Conservation (phyloP, 2,797 vertebrate genomes). For the Manis crassicaudata region DNA sequence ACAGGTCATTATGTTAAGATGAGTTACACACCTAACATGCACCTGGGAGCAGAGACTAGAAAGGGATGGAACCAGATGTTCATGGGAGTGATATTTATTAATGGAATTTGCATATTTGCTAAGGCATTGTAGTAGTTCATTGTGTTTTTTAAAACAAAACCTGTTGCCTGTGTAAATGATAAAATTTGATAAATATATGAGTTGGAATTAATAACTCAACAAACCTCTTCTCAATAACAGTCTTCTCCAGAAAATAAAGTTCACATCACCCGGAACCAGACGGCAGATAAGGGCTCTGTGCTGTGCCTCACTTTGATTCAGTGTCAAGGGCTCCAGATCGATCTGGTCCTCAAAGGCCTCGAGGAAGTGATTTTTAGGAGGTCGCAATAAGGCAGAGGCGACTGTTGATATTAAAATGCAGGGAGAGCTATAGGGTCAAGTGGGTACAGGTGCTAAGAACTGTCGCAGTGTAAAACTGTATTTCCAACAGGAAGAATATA, state of each 20-base stretch:
- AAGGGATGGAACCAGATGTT: not conserved
- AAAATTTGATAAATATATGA: not conserved
- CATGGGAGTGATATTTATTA: not conserved
- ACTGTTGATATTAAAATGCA: not conserved
- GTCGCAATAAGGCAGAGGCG: not conserved
- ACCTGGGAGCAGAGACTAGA: not conserved
- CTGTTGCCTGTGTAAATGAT: not conserved
- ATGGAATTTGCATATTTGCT: not conserved
- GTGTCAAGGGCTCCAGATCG: not conserved
- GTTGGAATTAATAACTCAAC: slow-evolving; percentile 9
- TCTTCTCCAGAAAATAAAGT: slow-evolving; percentile 22
- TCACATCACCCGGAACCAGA: not conserved
- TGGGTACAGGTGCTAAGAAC: too few relatives aligned
- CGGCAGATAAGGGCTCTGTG: not conserved
- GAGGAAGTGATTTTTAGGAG: not conserved
- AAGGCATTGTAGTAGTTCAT: not conserved
- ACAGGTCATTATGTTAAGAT: not conserved
- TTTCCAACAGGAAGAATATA: not conserved
- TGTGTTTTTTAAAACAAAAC: not conserved
- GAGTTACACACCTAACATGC: not conserved
- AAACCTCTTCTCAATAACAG: not conserved
- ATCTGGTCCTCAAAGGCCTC: not conserved
- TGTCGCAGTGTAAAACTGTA: not conserved
- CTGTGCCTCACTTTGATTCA: not conserved
- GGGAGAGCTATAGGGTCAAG: not conserved